Conservation (phyloP, 2,888 invertebrate genomes). For the Panzeria rudis region DNA sequence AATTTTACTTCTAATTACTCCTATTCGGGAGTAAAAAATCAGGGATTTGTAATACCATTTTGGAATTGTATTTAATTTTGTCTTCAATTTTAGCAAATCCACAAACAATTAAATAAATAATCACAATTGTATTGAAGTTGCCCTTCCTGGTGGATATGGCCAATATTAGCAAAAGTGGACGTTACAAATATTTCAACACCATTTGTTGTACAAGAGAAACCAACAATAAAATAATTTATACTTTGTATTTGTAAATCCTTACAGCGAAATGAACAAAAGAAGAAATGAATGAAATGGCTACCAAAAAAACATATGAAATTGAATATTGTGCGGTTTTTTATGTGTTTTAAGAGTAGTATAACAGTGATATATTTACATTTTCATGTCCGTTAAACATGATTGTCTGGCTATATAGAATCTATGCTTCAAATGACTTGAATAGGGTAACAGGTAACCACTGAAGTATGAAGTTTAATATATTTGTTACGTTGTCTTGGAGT, state of each 20-base stretch:
- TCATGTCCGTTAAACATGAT: constrained; percentile 65
- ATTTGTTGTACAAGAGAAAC: constrained; percentile 25
- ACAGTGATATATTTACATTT: constrained; percentile 69
- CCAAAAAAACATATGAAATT: constrained; percentile 79
- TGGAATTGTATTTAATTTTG: too few relatives aligned
- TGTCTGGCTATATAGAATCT: constrained; percentile 48
- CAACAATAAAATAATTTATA: constrained; percentile 56
- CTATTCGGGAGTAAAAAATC: too few relatives aligned
- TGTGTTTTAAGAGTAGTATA: constrained; percentile 42
- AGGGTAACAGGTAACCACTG: neutral
- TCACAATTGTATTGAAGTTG: neutral
- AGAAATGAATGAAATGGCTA: constrained; percentile 54
- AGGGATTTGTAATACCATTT: too few relatives aligned
- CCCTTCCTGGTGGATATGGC: neutral
- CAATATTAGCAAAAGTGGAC: constrained; percentile 37
- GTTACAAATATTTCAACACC: constrained; percentile 63
- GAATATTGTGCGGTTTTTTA: constrained; percentile 80
- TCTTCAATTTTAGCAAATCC: neutral
- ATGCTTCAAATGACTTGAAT: constrained; percentile 30
- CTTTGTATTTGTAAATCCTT: constrained; percentile 31
- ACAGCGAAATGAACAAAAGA: constrained; percentile 22
- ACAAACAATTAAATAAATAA: neutral
- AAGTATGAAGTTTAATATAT: neutral
- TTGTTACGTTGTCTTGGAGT: neutral
- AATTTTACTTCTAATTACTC: too few relatives aligned